Conservation (phyloP, 2,888 invertebrate genomes). For the Carcina quercana region DNA sequence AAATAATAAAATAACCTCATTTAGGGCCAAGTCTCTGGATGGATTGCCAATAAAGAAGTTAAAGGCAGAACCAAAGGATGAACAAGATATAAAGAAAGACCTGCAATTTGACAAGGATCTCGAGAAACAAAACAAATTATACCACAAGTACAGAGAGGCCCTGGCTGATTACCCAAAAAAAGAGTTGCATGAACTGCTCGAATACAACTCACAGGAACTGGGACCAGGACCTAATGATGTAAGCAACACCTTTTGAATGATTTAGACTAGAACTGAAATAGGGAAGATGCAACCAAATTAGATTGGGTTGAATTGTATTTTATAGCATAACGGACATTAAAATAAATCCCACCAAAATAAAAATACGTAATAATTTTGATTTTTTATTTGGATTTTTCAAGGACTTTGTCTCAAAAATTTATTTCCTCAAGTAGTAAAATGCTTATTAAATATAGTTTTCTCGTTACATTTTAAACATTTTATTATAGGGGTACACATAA, state of each 20-base stretch:
- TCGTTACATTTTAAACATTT: too few species aligned
- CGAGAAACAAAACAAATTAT: conserved; percentile 81
- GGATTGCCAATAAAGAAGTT: conserved; percentile 80
- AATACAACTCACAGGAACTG: conserved; percentile 81
- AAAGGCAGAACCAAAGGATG: conserved; percentile 77
- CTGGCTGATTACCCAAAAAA: conserved; percentile 70
- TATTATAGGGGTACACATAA: too few species aligned
- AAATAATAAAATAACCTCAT: conserved; percentile 12
- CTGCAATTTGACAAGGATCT: conserved; percentile 74
- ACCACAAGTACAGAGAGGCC: conserved; percentile 44
- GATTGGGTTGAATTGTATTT: too few species aligned
- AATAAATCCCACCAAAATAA: too few species aligned
- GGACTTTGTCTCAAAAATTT: too few species aligned
- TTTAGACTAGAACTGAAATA: background rate
- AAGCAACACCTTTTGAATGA: conserved; percentile 26
- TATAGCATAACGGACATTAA: too few species aligned
- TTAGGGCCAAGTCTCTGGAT: conserved; percentile 49
- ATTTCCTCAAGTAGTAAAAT: too few species aligned
- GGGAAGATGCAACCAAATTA: too few species aligned
- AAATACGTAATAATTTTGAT: too few species aligned
- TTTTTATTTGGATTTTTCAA: too few species aligned
- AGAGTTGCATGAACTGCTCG: conserved; percentile 78
- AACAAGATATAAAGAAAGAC: conserved; percentile 61
- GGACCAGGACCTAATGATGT: conserved; percentile 80
- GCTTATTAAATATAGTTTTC: too few species aligned